Evolutionary conservation across 2,888 invertebrate species (phyloP).

Genomic region (Tetragonisca angustula): DNA sequence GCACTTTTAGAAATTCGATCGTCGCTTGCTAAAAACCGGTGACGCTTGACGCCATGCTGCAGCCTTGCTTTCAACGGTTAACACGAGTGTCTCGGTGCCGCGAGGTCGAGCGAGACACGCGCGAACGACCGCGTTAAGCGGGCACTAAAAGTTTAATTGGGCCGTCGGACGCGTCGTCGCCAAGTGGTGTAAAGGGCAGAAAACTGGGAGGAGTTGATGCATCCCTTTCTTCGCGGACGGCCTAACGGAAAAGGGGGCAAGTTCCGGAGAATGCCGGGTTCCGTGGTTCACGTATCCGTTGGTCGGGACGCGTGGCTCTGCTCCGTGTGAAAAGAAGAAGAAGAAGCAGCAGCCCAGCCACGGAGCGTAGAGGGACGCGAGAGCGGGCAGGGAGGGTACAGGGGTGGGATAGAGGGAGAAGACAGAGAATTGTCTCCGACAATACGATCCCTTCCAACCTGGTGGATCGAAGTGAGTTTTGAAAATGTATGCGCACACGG

Average conservation of each 20-base stretch:
- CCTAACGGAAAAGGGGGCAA: constrained; percentile 46
- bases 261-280: constrained; percentile 36
- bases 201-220: constrained; percentile 63
- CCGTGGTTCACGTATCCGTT: constrained; percentile 48
- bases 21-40: background rate
- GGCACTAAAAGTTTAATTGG: constrained; percentile 58
- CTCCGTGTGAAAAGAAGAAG: constrained; percentile 41
- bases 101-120: background rate
- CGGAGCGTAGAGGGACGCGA: constrained; percentile 30
- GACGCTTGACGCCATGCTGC: too few relatives aligned
- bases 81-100: background rate
- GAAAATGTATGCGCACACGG: constrained; percentile 83
- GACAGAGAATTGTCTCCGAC: constrained; percentile 67
- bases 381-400: constrained; percentile 6
- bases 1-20: background rate
- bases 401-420: constrained; percentile 53
- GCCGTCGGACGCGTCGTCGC: constrained; percentile 42
- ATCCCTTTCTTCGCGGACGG: constrained; percentile 50
- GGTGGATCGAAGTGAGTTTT: constrained; percentile 75
- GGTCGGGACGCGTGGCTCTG: constrained; percentile 51
- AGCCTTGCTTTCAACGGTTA: background rate
- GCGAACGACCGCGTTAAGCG: constrained; percentile 31
- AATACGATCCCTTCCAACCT: constrained; percentile 72
- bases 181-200: constrained; percentile 51
- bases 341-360: constrained; percentile 25